Percentiles rank a stretch among this genome's conserved stretches.
These are phyloP conservation scores for Solea senegalensis DNA, from an alignment of 2,113 vertebrate species.

Conservation along the genomic window DNA sequence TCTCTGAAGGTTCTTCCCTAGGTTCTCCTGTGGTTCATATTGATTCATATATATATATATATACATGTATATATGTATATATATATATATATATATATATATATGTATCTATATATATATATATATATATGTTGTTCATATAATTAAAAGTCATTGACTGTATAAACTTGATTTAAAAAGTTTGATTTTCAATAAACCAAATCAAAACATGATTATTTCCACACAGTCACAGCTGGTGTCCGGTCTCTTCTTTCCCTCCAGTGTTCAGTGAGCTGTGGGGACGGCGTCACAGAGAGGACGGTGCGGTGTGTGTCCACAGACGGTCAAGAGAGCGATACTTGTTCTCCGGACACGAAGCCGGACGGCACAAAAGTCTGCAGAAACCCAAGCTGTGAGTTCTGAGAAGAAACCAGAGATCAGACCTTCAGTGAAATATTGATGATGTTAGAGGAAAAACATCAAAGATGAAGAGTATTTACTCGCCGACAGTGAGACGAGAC, in stretches of 20 bases:
- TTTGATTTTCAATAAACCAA: too few relatives aligned
- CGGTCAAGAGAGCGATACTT: constrained; percentile 83
- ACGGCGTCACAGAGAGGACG: constrained; percentile 88
- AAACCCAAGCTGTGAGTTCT: constrained; percentile 88
- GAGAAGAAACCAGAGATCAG: constrained; percentile 28
- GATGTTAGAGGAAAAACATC: constrained; percentile 18
- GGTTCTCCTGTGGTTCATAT: too few relatives aligned
- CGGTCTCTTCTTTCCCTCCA: constrained; percentile 47
- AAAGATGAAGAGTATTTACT: constrained; percentile 48
- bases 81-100: too few relatives aligned
- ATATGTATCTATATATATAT: too few relatives aligned
- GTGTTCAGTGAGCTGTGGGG: constrained; percentile 91
- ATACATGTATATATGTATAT: too few relatives aligned
- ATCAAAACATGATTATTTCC: too few relatives aligned
- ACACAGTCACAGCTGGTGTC: too few relatives aligned
- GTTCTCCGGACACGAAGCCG: constrained; percentile 80
- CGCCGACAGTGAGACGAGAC: constrained; percentile 2
- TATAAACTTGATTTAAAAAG: too few relatives aligned
- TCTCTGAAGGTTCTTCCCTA: too few relatives aligned
- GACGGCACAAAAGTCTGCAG: constrained; percentile 85
- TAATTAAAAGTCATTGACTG: too few relatives aligned
- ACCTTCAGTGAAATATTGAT: constrained; percentile 42
- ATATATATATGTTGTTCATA: too few relatives aligned
- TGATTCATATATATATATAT: too few relatives aligned
- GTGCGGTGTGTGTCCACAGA: constrained; percentile 87